Base-by-base conservation (phyloP, 2,888 invertebrate genomes). In the Polyploca ridens region DNA sequence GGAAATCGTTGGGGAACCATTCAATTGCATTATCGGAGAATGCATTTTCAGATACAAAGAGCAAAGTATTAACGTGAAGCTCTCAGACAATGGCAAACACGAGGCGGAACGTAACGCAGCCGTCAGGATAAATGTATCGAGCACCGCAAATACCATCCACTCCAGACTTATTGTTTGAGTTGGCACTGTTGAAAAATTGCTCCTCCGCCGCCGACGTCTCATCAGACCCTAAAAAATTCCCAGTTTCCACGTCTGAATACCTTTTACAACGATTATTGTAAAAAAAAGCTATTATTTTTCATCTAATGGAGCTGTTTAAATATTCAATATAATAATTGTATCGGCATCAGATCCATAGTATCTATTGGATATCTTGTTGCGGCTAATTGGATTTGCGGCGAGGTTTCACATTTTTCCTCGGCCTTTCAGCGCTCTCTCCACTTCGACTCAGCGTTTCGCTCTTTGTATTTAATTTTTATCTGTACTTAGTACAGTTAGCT, bases 81-180 rank as follows among this genome's bases (percentile, higher is more conserved):
- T 86, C 82, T 90, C 88, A 90, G 90, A 91, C 90, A 89, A 90
- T 88, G 82, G 88, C 84, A 90, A 91, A 91, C 79, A 89, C 77
- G 82, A 83, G 69, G 78, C 82, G 83, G 84, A 87, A 89, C 83
- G 81, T 75, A 82, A 84, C 82, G 82, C 79, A 82, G 74, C 81
- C 78, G 81, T 82, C 84, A 82, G 81, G 76, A 83, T 87, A 89
- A 90, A 90, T 89, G 87, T 91, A 91, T 91, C 82, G 88, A 85
- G 84, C 82, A 83, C 88, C 83, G 76, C 83, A 85, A 86, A 87
- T 86, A 87, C 82, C 81, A 85, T 83, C 76, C 84, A 75, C 78
- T 83, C 71, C 78, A 86, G 88, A 90, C 87, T 84, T 90, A 90
- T 90, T 90, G 89, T 90, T 89, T 87, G 83, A 75, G 82, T 86